Percentiles rank a stretch among this genome's conserved stretches.
phyloP scores from a whole-genome alignment of 2,797 vertebrate species.

The Psittacula echo region DNA sequence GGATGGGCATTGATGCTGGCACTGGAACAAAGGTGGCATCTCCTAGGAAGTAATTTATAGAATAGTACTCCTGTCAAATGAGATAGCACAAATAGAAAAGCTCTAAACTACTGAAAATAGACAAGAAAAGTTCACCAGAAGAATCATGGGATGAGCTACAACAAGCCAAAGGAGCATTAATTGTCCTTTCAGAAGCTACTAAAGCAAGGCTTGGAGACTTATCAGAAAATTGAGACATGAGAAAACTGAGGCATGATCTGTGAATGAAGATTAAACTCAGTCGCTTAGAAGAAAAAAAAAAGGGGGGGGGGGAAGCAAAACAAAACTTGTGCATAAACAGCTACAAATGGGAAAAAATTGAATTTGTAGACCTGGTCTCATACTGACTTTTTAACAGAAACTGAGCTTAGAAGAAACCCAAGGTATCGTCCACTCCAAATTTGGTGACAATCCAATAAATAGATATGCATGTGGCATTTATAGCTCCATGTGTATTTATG shows the following conservation, averaged over 20 bases:
- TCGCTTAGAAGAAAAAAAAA: neutral
- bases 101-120: neutral
- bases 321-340: neutral
- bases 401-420: neutral
- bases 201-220: neutral
- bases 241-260: neutral
- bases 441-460: neutral
- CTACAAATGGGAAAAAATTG: neutral
- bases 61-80: neutral
- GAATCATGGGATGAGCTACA: neutral
- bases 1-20: neutral
- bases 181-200: neutral
- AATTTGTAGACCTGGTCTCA: neutral
- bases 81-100: neutral
- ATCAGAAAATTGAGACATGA: neutral
- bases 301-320: fast-evolving
- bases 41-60: neutral
- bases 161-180: neutral
- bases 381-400: neutral
- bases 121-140: neutral
- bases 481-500: neutral
- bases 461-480: neutral
- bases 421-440: neutral
- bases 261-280: neutral
- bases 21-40: neutral